Conservation (phyloP, 2,797 vertebrate genomes). For the Pyrocephalus nanus region DNA sequence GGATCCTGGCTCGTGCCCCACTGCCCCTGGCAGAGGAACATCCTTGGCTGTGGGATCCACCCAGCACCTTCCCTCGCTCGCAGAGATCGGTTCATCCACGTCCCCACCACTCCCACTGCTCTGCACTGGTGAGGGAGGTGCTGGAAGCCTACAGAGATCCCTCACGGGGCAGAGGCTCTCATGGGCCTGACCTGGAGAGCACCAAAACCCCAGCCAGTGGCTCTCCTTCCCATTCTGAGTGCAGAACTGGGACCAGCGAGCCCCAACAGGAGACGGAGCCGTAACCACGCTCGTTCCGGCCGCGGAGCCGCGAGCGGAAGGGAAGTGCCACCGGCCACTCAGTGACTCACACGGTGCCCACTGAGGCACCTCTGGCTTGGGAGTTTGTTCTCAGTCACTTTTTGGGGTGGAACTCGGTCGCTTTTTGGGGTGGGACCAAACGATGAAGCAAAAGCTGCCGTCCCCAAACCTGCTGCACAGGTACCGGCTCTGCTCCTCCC, state of each 20-base stretch:
- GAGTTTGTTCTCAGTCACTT: neutral
- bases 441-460: neutral
- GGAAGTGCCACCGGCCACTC: neutral
- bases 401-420: neutral
- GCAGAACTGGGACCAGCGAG: neutral
- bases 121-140: neutral
- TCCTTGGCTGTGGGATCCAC: rapidly evolving
- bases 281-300: neutral
- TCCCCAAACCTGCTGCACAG: rapidly evolving
- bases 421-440: neutral
- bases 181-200: neutral
- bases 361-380: neutral
- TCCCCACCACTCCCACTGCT: neutral
- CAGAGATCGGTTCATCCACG: rapidly evolving
- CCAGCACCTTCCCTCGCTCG: neutral
- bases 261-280: neutral
- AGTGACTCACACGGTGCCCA: neutral
- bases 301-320: neutral
- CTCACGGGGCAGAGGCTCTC: neutral
- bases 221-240: neutral
- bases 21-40: neutral
- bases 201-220: neutral
- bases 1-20: neutral
- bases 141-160: neutral
- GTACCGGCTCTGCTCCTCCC: neutral